Base-by-base conservation (phyloP, 2,113 vertebrate genomes). In the Chamaea fasciata region DNA sequence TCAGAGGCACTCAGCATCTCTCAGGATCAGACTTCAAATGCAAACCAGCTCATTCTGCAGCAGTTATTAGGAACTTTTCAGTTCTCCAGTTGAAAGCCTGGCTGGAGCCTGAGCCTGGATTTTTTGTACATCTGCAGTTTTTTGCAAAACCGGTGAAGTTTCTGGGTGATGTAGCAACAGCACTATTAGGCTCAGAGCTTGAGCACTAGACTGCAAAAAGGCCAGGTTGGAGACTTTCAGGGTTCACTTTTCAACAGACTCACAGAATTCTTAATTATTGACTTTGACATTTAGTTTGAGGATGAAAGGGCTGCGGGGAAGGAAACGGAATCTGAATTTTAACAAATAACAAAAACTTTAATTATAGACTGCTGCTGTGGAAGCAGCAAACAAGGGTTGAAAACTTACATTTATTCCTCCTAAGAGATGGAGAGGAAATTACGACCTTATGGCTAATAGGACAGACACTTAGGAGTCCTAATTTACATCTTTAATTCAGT, bases 1-100 rank as follows among this genome's bases (percentile, higher is more conserved):
- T 60, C 94, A 88, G 92, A 86, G 75, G 71, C 59, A 88, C 64
- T 95, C 76, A 71, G 85, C 82, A 71, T 83, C 93, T 94, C 83
- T 55, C 71, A 81, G 87, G 33, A 83, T 59, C 71, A 81, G 64
- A 39, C 78, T 82, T 37, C 39, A 63, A 75, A 63, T 12, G 20
- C 35, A 27, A n/a, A 76, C 26, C 75, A 59, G 30, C 50, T 60
- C 10, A 10, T n/a, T 60, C 68, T 90, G 62, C 59, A 79, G 81
- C 33, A 42, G 10, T 9, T 37, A 70, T 2, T 13, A 22, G 37
- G 53, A 60, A 44, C 73, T 60, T 27, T 18, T 6, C 21, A 37
- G 21, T 5, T 37, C 44, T 37, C 52, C 82, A 94, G 65, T 31
- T 42, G 41, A 74, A 94, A 90, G 55, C 26, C 60, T 49, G 56